Base-by-base conservation (phyloP, 2,888 invertebrate species). In the Ypsolopha scabrella region DNA sequence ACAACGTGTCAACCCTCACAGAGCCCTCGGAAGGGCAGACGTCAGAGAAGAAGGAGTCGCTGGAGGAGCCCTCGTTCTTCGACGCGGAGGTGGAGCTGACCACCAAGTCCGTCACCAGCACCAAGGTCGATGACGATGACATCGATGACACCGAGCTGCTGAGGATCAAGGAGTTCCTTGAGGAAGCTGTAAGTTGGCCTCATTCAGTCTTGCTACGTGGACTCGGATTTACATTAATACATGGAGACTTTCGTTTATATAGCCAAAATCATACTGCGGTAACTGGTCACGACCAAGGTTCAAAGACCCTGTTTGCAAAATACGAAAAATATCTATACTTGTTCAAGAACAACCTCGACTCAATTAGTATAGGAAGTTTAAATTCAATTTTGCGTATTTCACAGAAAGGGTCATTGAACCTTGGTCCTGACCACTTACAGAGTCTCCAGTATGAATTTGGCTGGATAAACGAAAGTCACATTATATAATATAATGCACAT, bases 61-160 rank as follows among this genome's bases (percentile, higher is more conserved):
- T 60, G 2, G 68, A 48, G 1, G 79, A 80, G 0, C 53, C 61
- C 0, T 54, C 61, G 0, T 63, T 61, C 53, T 62, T 60, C 9
- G 75, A 75, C 4, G 59, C 62, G 43, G 81, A 80, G 11, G 53
- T 59, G 36, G 82, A 82, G 0, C 54, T 75, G 3, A 50, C 62
- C 1, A 67, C 70, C 8, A 71, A 68, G 51, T 72, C 77, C 0
- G 60, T 49, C 8, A 68, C 67, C 50, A 73, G 70, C 57, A 68
- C 70, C 36, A 80, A 72, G 45, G 81, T 80, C 0, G 82, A 82
- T 2, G 81, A 82, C 0, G 83, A 82, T 6, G 82, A 85, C 0
- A 54, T 83, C 0, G 85, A 85, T 44, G 85, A 85, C 0, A 75
- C 57, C 6, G 85, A 85, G 53, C 57, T 85, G 48, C 62, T 69